Evolutionary conservation across 2,797 vertebrate species (phyloP).

Genomic region (Gymnopithys bicolor): DNA sequence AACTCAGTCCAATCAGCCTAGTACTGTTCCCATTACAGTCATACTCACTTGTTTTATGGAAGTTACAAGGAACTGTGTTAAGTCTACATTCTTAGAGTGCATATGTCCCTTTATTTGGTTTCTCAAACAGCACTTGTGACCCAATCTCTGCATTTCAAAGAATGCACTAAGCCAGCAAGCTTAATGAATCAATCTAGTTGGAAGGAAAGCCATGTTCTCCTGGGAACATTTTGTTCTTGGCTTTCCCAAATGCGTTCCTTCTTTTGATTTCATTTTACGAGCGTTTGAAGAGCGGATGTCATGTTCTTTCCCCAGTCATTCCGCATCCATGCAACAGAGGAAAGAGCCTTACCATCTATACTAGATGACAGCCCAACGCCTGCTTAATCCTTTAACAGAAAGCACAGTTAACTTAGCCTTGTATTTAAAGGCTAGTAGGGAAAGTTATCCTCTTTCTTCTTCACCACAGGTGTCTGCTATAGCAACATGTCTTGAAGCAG

Average conservation of each 20-base stretch:
- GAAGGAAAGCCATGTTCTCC: neutral
- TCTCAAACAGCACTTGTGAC: neutral
- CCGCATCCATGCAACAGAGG: neutral
- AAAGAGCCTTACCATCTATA: neutral
- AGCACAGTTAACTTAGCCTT: neutral
- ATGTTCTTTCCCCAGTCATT: neutral
- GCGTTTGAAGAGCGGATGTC: neutral
- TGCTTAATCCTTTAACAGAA: neutral
- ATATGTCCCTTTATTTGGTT: neutral
- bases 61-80: neutral
- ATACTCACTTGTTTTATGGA: neutral
- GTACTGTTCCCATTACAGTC: neutral
- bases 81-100: neutral
- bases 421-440: neutral
- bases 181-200: neutral
- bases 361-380: neutral
- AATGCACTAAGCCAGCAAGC: neutral
- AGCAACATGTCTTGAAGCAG: neutral
- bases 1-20: neutral
- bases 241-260: neutral
- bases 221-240: neutral
- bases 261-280: neutral
- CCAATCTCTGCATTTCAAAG: neutral
- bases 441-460: neutral
- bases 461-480: accelerated